Base-by-base conservation (phyloP, 2,113 vertebrate species). In the Clarias macrocephalus region DNA sequence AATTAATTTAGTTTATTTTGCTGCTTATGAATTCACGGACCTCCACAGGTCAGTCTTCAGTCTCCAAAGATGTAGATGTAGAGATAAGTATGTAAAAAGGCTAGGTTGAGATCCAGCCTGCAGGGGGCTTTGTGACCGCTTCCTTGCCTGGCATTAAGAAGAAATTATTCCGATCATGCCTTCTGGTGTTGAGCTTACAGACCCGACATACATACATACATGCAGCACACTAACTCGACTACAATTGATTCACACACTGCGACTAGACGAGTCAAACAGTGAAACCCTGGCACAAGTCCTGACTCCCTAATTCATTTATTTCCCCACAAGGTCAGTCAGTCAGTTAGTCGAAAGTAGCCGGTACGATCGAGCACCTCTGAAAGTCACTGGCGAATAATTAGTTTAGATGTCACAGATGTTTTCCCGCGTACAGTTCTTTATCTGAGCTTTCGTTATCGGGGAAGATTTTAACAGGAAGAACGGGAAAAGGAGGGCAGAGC, bases 401-500 rank as follows among this genome's bases (percentile, higher is more conserved):
- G 82, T 89, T 89, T 87, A 28, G 42, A 5, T 48, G 70, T 15
- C 68, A 60, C 11, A 0, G 79, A 81, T 57, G 75, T 56, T 30
- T 28, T 57, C 25, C 23, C 52, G 42, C 73, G 19, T 59, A 59
- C 16, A 33, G 77, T 80, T 33, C 1, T 48, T 54, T 54, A 76
- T n/a, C 42, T 5, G 23, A 15, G 77, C 30, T 12, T 15, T 23
- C 28, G 80, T 91, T 87, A 87, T 80, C 59, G 65, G 80, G 75
- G 88, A 90, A 92, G 89, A 90, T 92, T 93, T 91, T 83, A 93
- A 89, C 80, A 88, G 91, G 75, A 88, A 91, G 91, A 89, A 89
- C 82, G 87, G 83, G 91, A 92, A 91, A 91, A 89, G 80, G 75
- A 89, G 62, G 82, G 88, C 84, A 88, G 88, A 87, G 76, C 86